Evolutionary conservation across 2,797 vertebrate genomes (phyloP).

Genomic region (Urocyon cinereoargenteus): DNA sequence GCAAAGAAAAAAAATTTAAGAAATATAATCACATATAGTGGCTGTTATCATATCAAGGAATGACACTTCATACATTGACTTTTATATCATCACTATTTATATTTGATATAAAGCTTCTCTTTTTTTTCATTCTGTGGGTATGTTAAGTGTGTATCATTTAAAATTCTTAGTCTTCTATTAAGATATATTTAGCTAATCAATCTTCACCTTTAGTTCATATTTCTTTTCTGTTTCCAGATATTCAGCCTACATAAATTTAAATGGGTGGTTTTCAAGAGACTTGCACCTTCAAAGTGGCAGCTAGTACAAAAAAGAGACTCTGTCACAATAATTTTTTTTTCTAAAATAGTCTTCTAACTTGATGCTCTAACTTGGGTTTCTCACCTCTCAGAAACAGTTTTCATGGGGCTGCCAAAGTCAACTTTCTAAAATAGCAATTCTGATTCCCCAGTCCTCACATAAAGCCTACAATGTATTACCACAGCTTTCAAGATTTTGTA

Average conservation of each 20-base stretch:
- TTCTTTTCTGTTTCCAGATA: slow-evolving; percentile 37
- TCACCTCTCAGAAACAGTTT: not conserved
- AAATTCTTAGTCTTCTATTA: not conserved
- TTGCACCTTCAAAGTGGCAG: not conserved
- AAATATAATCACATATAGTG: not conserved
- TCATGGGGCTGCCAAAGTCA: not conserved
- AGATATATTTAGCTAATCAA: not conserved
- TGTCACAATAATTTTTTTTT: not conserved
- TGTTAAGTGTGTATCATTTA: not conserved
- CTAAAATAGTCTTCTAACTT: not conserved
- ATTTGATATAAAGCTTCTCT: slow-evolving; percentile 33
- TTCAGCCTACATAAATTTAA: not conserved
- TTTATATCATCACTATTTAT: not conserved
- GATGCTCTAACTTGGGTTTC: not conserved
- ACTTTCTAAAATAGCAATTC: not conserved
- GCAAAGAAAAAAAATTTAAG: slow-evolving; percentile 10
- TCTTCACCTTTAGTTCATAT: not conserved
- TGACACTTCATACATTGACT: not conserved
- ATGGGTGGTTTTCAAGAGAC: not conserved
- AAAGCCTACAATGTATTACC: not conserved
- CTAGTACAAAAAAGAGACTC: not conserved
- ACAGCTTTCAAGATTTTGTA: not conserved
- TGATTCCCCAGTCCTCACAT: not conserved
- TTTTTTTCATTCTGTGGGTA: not conserved
- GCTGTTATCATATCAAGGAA: not conserved